phyloP scores from a whole-genome alignment of 2,797 vertebrate genomes.

The Enteromius viviparus region DNA sequence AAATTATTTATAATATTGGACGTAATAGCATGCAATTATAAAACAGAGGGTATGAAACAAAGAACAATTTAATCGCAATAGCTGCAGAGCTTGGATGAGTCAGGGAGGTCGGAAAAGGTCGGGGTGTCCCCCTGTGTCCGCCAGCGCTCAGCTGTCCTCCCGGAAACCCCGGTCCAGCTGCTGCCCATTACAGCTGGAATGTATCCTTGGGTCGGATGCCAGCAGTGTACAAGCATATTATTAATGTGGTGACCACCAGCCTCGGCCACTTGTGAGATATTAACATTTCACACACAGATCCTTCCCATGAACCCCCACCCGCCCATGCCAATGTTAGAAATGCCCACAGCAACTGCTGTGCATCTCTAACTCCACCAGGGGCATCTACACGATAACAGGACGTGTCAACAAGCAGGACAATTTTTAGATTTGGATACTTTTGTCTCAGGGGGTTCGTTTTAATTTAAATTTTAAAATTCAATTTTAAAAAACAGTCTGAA shows the following conservation, averaged over 20 bases:
- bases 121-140: constrained; percentile 66
- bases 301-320: constrained; percentile 70
- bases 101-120: constrained; percentile 48
- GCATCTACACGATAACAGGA: constrained; percentile 32
- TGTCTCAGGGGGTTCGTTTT: neutral
- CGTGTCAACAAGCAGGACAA: constrained; percentile 53
- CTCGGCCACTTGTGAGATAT: constrained; percentile 78
- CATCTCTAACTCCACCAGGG: constrained; percentile 66
- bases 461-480: neutral
- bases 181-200: constrained; percentile 83
- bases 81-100: constrained; percentile 37
- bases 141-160: constrained; percentile 79
- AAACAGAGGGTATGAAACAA: neutral
- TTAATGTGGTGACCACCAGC: constrained; percentile 73
- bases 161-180: constrained; percentile 79
- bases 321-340: constrained; percentile 49
- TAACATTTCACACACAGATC: constrained; percentile 75
- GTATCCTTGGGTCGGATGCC: constrained; percentile 77
- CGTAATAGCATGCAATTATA: constrained; percentile 20
- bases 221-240: constrained; percentile 76
- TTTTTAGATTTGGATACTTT: neutral
- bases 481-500: neutral
- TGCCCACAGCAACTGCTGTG: constrained; percentile 69
- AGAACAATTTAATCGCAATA: constrained; percentile 6
- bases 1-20: constrained; percentile 29